Evolutionary conservation across 2,888 invertebrate genomes (phyloP), one percentile per base, ranked within the genome.

Genomic region (Trichogramma dendrolimi): DNA sequence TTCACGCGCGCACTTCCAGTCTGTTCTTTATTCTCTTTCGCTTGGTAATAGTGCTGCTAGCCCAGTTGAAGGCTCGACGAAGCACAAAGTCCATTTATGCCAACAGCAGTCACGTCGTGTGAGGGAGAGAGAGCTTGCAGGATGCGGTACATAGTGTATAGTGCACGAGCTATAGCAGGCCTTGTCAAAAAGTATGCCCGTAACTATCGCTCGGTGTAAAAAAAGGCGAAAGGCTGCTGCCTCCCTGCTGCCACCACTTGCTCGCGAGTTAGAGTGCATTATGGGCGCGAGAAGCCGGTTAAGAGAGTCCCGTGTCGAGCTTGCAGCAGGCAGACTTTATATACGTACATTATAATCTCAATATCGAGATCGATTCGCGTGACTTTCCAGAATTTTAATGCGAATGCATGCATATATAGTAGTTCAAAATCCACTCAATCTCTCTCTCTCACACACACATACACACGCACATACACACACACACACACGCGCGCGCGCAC

Each of bases 381-480:
- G 64, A 65, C 64, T 66, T 68, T 62, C 57, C 69, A 67, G 68
- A 66, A 70, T 70, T 68, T 68, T 68, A 67, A 70, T 68, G 69
- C 69, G 27, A 68, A 70, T 68, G 68, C 67, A 69, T 70, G 68
- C 68, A 70, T 70, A 27, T 27, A 27, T 27, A 27, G 27, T 27
- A 27, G 27, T 27, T 27, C 2, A 27, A 27, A 27, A 27, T 27
- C 27, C 27, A 27, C 27, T 27, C 27, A 27, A 27, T 27, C 27
- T 27, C 27, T 27, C 27, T 14, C 14, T 14, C 14, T 2, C 2
- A 1, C 14, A 1, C 14, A 2, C 27, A 27, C 27, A 27, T 27
- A 27, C 27, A 27, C 27, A 27, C 27, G 27, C 27, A 27, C 27
- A 3, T 3, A 27, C 27, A 27, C 27, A 27, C n/a, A n/a, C 2